Conservation (phyloP, 2,797 vertebrate species). For the Gallinago stenura region DNA sequence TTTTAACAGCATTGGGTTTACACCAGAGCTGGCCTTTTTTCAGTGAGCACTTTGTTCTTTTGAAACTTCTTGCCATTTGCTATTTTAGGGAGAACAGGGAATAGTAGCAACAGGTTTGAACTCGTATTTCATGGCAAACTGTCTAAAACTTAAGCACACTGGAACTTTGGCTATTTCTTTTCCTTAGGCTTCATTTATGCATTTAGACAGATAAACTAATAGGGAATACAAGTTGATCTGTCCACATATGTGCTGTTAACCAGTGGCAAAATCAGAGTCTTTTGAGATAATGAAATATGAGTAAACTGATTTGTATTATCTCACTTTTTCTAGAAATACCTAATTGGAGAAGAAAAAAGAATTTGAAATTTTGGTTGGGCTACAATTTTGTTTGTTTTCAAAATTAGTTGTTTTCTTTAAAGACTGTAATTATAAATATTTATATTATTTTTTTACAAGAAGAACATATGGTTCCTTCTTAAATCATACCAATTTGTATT, state of each 20-base stretch:
- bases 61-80: background rate
- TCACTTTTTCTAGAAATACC: background rate
- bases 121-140: background rate
- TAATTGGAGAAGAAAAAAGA: background rate
- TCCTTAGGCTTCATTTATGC: background rate
- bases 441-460: background rate
- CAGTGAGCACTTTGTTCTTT: background rate
- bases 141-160: background rate
- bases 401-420: background rate
- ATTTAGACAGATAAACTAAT: background rate
- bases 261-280: background rate
- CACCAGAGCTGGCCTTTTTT: background rate
- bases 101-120: background rate
- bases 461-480: slow-evolving; percentile 25
- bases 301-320: background rate
- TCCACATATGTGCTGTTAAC: background rate
- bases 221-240: background rate
- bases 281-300: background rate
- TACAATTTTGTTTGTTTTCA: slow-evolving; percentile 20
- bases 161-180: background rate
- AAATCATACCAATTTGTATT: background rate
- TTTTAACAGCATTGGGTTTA: slow-evolving; percentile 3
- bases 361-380: background rate
- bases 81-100: background rate
- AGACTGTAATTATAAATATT: background rate